phyloP scores from a whole-genome alignment of 2,888 invertebrate genomes.

The Drosophila tanythrix region DNA sequence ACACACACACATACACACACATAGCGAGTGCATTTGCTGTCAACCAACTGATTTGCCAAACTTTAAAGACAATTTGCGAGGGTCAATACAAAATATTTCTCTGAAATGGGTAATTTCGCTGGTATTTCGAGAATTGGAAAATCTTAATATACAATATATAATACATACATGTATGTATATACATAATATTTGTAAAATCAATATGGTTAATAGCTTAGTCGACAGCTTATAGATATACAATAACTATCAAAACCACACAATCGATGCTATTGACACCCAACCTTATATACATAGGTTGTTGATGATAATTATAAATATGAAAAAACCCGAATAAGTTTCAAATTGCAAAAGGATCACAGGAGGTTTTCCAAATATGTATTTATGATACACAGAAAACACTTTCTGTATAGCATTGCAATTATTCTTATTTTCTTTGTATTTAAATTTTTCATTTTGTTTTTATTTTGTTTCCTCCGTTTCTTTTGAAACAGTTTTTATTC shows the following conservation, averaged over 20 bases:
- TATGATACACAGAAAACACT: too few species aligned
- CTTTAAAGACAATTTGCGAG: constrained; percentile 20
- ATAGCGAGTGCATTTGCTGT: constrained; percentile 32
- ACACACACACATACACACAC: neutral
- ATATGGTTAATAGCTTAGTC: neutral
- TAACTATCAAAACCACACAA: neutral
- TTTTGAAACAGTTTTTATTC: too few species aligned
- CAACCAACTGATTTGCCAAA: constrained; percentile 17
- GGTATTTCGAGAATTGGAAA: neutral
- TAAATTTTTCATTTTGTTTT: too few species aligned
- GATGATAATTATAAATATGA: too few species aligned
- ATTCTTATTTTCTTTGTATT: too few species aligned
- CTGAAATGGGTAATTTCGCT: neutral
- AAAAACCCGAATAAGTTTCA: too few species aligned
- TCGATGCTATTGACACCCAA: neutral
- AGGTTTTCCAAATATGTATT: too few species aligned
- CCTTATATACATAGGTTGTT: too few species aligned
- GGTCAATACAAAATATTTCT: neutral
- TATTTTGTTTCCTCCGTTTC: too few species aligned
- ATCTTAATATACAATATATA: neutral
- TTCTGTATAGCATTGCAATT: too few species aligned
- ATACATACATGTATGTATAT: neutral
- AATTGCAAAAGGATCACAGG: too few species aligned
- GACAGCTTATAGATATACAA: neutral
- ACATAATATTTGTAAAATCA: neutral